Evolutionary conservation across 2,113 vertebrate species (phyloP), one percentile per base, ranked within the genome.

Genomic region (Pangasianodon hypophthalmus): DNA sequence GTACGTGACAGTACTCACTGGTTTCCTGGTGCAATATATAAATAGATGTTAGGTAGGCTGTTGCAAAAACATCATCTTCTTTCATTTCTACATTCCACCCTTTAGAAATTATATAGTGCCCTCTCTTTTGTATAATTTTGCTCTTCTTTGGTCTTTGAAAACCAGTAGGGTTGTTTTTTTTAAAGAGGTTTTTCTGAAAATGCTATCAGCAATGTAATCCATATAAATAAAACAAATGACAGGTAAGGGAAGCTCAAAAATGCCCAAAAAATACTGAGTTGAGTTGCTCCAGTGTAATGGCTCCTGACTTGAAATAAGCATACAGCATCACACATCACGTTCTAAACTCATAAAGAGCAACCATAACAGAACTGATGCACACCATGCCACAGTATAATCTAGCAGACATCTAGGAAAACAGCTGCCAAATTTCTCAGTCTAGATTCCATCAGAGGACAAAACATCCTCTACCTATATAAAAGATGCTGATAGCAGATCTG

Each of bases 141-240:
- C 7, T 56, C 9, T 80, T 10, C 21, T 80, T 48, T 50, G 10
- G 11, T 52, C 48, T 24, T 48, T 79, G 73, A 46, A 77, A 77
- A 18, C 1, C 11, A n/a, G 26, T 79, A 50, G 26, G 3, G 44
- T 19, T 73, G 1, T 41, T 24, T 1, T 19, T 44, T 77, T 44
- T 24, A 1, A 29, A 52, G 0, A 1, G 5, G 10, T 54, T 1
- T 56, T 82, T 9, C 14, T 56, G 50, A 13, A 32, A 67, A 52
- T 48, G 18, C 69, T 83, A 58, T 58, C 82, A 54, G 58, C 29
- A 83, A n/a, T 79, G 67, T 32, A 64, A 85, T 85, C 82, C 37
- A 85, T 48, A 82, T 24, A 32, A 56, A 24, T 37, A 37, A 32
- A 56, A 56, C 13, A 60, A 46, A 69, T 69, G 16, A 84, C 29